Base-by-base conservation (phyloP, 2,113 vertebrate genomes). In the Genyomyrus donnyi region DNA sequence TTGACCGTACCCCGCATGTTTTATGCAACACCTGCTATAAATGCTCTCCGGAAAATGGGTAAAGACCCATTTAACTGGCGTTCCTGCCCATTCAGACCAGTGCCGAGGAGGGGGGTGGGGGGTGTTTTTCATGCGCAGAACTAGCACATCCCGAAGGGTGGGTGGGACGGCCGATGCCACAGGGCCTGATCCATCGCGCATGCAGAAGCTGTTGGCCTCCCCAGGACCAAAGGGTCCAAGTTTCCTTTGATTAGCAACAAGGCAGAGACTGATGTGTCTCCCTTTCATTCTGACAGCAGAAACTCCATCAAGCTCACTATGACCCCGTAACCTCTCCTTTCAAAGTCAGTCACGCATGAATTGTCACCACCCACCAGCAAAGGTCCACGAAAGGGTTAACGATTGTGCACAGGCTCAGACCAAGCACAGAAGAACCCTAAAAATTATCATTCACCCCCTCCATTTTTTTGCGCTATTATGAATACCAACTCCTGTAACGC, bases 201-300 rank as follows among this genome's bases (percentile, higher is more conserved):
- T 89, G 45, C 27, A 53, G 11, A 27, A 42, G 13, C 3, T 70
- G 8, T 46, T 1, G 70, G 35, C 48, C 1, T 19, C 8, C 83
- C 5, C 48, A 24, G 70, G 48, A 46, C 48, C 5, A 27, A 19
- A 27, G 31, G 3, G 9, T 10, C 49, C 48, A 19, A 53, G 24
- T 50, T 74, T 11, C 7, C 74, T 89, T 39, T 89, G 70, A 87
- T 87, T 35, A 87, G 11, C 56, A 89, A 89, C 19, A 83, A n/a
- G 88, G 74, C 48, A 42, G 31, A 87, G 48, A 89, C 15, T 84
- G 88, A 89, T 84, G 49, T 84, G 49, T 83, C 35, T 39, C 27
- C 80, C 46, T 83, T 74, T 49, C 56, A 48, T 1, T 50, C 27
- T 21, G 70, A 83, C 70, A 83, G 70, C 27, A 52, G 88, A 89